These are phyloP conservation scores for Nycteola revayana DNA, from an alignment of 2,888 invertebrate genomes.

Conservation along the genomic window DNA sequence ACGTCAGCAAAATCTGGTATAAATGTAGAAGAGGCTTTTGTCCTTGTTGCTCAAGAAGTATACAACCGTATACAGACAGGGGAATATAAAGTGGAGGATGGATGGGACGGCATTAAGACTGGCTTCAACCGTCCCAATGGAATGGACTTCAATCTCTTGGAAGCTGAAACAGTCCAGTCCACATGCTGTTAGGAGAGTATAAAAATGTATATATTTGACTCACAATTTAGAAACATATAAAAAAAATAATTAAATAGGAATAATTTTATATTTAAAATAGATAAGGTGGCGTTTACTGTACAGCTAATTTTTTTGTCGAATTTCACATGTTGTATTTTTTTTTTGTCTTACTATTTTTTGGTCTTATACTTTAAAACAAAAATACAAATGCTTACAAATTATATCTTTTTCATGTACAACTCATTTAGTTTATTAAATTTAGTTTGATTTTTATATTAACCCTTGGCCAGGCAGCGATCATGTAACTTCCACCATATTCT, in stretches of 20 bases:
- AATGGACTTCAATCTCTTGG: slow-evolving; percentile 91
- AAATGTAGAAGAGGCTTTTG: slow-evolving; percentile 96
- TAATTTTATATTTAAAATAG: slow-evolving; percentile 45
- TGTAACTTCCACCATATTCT: no score
- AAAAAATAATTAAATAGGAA: slow-evolving; percentile 42
- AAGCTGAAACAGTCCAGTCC: slow-evolving; percentile 94
- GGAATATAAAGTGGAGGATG: slow-evolving; percentile 96
- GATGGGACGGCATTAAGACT: slow-evolving; percentile 98
- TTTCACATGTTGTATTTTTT: no score
- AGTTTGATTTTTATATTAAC: no score
- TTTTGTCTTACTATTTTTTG: no score
- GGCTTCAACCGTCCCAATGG: slow-evolving; percentile 93
- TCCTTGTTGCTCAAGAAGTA: slow-evolving; percentile 94
- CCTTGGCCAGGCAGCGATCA: no score
- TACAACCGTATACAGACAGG: slow-evolving; percentile 94
- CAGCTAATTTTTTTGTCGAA: slow-evolving; percentile 4
- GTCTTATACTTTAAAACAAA: no score
- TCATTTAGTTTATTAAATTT: no score
- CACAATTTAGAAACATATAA: slow-evolving; percentile 31
- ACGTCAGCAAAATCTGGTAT: slow-evolving; percentile 97
- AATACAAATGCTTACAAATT: no score
- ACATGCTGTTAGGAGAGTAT: slow-evolving; percentile 88
- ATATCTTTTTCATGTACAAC: no score
- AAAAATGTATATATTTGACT: slow-evolving; percentile 31
- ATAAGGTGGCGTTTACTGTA: slow-evolving; percentile 20